Evolutionary conservation across 1,140 invertebrate species (phyloP), one percentile per base, ranked within the genome.

Genomic region (Lasioglossum albipes): DNA sequence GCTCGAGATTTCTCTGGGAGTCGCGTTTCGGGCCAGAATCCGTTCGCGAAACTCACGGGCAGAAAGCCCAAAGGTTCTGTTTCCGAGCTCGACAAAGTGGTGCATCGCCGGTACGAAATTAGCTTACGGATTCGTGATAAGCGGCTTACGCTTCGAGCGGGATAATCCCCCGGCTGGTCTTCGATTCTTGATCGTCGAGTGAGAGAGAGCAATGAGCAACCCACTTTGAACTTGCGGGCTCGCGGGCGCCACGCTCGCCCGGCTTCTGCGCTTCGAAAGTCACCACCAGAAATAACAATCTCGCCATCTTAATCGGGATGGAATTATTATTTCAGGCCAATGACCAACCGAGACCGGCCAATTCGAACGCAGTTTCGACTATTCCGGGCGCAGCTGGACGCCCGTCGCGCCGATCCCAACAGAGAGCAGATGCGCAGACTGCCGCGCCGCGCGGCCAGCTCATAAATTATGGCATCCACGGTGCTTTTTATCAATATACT

Each of bases 121-220:
- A 88, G 86, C 86, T 87, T 86, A 83, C 77, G 83, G 84, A 86
- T 89, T 88, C 82, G 73, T 64, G 88, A 89, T 89, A 89, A 89
- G 88, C 87, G 62, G 88, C 87, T 89, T 89, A 89, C 84, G 73
- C 69, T 83, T 74, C 81, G 77, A 88, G 78, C 72, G 45, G 83
- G 87, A 88, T 89, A 87, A 89, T 88, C 85, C 87, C 31, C 49
- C 57, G 36, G 75, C 73, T 76, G 70, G 71, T 66, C 83, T 85
- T 86, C 82, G 85, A 84, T 87, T 85, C 83, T 79, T 66, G 76
- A 86, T 87, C 81, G 81, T 59, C 62, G 36, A 16, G 13, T 36
- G 65, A 57, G 20, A 49, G 12, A 36, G 31, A 2, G 31, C 1
- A 4, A 36, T 1, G 36, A 36, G 36, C 36, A 36, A 5, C 61